Conservation (phyloP, 2,797 vertebrate genomes). For the Phoebastria nigripes region DNA sequence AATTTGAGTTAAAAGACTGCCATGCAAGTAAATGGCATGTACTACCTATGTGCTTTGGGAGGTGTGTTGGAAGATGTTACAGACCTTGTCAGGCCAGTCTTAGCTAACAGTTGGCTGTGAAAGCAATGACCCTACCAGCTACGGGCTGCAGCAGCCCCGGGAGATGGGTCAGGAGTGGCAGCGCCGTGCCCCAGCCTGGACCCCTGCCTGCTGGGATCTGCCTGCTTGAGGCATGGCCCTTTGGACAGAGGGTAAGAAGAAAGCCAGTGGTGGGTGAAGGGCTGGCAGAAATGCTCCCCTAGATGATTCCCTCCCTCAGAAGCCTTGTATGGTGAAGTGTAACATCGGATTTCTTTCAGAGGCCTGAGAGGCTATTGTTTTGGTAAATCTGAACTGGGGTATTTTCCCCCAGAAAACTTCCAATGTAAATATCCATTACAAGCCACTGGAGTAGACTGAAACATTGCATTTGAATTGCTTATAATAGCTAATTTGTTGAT, state of each 20-base stretch:
- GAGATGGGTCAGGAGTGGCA: not conserved
- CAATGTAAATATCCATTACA: not conserved
- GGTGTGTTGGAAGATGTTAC: not conserved
- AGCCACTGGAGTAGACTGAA: not conserved
- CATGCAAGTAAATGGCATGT: not conserved
- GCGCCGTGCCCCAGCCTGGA: fast-evolving
- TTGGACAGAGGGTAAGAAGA: not conserved
- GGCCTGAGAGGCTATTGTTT: not conserved
- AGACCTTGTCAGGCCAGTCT: not conserved
- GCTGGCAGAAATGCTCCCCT: not conserved
- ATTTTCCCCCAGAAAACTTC: not conserved
- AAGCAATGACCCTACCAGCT: not conserved
- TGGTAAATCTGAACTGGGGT: not conserved
- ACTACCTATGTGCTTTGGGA: not conserved
- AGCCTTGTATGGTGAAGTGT: not conserved
- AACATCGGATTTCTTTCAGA: not conserved
- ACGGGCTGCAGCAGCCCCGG: fast-evolving
- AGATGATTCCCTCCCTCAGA: not conserved
- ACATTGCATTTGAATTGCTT: not conserved
- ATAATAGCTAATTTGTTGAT: not conserved
- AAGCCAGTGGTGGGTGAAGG: not conserved
- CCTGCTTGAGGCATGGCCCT: not conserved
- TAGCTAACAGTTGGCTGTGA: not conserved
- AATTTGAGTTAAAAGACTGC: not conserved
- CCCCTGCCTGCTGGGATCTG: not conserved